Conservation (phyloP, 2,888 invertebrate species). For the Tenthredo mesomela region DNA sequence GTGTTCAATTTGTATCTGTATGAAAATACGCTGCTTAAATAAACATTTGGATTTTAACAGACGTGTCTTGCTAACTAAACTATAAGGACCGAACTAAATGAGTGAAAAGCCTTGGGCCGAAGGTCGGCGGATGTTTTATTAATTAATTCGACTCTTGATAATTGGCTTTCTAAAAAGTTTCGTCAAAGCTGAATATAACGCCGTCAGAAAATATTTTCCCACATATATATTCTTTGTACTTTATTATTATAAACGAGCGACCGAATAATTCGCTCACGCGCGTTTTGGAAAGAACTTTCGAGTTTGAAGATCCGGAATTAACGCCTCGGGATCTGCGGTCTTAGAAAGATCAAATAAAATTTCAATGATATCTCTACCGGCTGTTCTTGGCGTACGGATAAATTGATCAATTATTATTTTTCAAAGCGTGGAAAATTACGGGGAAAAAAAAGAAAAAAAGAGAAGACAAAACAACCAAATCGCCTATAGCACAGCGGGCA, state of each 20-base stretch:
- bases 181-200: background rate
- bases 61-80: background rate
- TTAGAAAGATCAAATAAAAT: constrained; percentile 20
- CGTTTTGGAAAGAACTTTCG: background rate
- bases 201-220: background rate
- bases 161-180: background rate
- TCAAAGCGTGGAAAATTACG: background rate
- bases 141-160: background rate
- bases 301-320: background rate
- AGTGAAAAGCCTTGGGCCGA: background rate
- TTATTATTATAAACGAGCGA: background rate
- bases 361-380: background rate
- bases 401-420: constrained; percentile 4
- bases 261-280: background rate
- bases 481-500: background rate
- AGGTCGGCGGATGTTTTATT: background rate
- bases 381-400: background rate
- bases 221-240: background rate
- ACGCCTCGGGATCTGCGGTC: background rate
- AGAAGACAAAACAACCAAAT: too few relatives aligned
- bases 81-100: background rate
- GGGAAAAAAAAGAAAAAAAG: too few relatives aligned
- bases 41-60: background rate
- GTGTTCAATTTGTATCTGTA: background rate
- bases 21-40: background rate